A percentile compares a stretch with the other conserved stretches of the same genome.
These are phyloP conservation scores for Adrianichthys oophorus DNA, from an alignment of 2,797 vertebrate species.

Conservation along the genomic window DNA sequence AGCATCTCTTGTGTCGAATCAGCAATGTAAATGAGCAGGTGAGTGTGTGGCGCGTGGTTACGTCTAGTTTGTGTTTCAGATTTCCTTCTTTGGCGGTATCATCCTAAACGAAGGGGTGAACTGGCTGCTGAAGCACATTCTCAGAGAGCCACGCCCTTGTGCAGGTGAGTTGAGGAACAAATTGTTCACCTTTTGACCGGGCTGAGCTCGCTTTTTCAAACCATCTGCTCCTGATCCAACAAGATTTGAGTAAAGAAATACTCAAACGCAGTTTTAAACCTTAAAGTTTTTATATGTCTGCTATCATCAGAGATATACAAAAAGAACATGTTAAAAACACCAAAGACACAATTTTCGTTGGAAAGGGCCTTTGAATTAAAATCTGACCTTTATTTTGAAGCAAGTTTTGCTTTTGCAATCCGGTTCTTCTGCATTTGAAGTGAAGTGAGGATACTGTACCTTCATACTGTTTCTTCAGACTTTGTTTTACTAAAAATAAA, in stretches of 20 bases:
- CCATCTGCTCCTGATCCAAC: too few species aligned
- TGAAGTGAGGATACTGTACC: not conserved
- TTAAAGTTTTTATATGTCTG: too few species aligned
- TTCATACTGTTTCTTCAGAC: not conserved
- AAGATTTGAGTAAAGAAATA: too few species aligned
- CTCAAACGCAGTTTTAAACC: too few species aligned
- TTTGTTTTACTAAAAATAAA: not conserved
- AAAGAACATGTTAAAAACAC: too few species aligned
- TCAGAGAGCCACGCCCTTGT: conserved; percentile 94
- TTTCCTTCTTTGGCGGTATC: conserved; percentile 96
- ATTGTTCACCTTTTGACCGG: not conserved
- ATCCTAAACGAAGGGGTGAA: conserved; percentile 93
- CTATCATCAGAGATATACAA: too few species aligned
- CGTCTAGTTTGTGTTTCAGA: conserved; percentile 69
- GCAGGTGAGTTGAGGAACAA: conserved; percentile 79
- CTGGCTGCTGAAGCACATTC: conserved; percentile 93
- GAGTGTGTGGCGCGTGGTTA: not conserved
- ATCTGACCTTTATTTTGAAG: too few species aligned
- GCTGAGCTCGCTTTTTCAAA: conserved; percentile 1
- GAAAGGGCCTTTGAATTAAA: too few species aligned
- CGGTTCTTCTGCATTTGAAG: not conserved
- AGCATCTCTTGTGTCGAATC: not conserved
- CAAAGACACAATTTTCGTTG: too few species aligned
- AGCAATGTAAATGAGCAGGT: not conserved
- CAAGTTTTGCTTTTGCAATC: not conserved